These are phyloP conservation scores for Pollachius pollachius DNA, from an alignment of 2,113 vertebrate genomes.

Conservation along the genomic window DNA sequence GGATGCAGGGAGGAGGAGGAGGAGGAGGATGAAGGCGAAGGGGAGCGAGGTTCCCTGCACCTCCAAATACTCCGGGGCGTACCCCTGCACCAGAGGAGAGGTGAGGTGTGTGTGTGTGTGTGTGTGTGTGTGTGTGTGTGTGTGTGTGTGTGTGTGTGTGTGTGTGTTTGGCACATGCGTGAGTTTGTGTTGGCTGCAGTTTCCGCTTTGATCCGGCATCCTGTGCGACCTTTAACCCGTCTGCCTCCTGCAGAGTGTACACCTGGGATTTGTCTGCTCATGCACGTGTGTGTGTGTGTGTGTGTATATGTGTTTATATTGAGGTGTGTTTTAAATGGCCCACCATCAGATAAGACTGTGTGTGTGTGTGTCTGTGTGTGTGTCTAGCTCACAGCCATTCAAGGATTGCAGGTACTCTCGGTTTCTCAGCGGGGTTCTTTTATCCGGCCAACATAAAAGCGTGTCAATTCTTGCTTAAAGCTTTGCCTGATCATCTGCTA, in stretches of 20 bases:
- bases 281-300: conserved; percentile 1
- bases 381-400: conserved; percentile 40
- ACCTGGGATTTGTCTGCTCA: background rate
- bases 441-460: conserved; percentile 52
- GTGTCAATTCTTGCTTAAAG: conserved; percentile 61
- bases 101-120: conserved; percentile 63
- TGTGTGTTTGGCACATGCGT: background rate
- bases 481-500: conserved; percentile 48
- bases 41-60: conserved; percentile 80
- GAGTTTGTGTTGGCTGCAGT: background rate
- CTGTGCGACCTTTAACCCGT: background rate
- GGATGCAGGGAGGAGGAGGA: conserved; percentile 37
- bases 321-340: no score
- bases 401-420: conserved; percentile 51
- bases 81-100: conserved; percentile 93
- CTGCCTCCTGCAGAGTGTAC: background rate
- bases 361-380: conserved; percentile 15
- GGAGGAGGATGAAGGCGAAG: conserved; percentile 31
- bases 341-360: background rate
- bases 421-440: conserved; percentile 31
- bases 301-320: background rate
- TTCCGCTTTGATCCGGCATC: background rate
- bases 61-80: conserved; percentile 87
- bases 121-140: conserved; percentile 29
- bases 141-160: conserved; percentile 11